Conservation (phyloP, 2,888 invertebrate genomes). For the Herminia tarsipennalis region DNA sequence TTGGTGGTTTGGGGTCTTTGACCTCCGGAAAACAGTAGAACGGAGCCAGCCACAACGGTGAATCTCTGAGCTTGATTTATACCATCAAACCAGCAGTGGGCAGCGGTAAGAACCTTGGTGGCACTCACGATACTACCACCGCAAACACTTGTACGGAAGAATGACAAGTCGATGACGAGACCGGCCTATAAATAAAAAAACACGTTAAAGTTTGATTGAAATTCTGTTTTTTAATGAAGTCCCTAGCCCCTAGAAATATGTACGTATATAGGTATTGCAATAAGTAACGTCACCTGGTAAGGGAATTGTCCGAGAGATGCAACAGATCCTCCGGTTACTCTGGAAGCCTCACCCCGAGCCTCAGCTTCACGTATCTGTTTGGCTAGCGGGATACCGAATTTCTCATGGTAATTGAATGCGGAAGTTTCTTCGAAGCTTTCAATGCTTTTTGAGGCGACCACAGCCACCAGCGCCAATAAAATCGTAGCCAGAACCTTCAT, state of each 20-base stretch:
- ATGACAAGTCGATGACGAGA: not conserved
- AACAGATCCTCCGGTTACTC: not conserved
- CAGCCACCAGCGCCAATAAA: not conserved
- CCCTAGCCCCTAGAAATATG: too few species aligned
- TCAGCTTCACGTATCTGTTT: not conserved
- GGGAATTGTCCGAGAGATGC: not conserved
- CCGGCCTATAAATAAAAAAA: not conserved
- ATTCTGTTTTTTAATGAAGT: too few species aligned
- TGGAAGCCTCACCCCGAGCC: not conserved
- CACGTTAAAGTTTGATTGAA: too few species aligned
- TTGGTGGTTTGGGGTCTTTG: not conserved
- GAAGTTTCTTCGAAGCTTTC: not conserved
- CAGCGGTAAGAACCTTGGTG: conserved; percentile 1
- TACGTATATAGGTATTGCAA: too few species aligned
- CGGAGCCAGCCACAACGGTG: conserved; percentile 2
- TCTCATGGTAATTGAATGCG: too few species aligned
- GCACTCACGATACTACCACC: not conserved
- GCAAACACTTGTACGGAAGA: too few species aligned
- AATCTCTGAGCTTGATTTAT: not conserved
- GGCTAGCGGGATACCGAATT: too few species aligned
- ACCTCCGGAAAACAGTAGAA: conserved; percentile 3
- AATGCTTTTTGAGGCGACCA: not conserved
- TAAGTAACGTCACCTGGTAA: too few species aligned
- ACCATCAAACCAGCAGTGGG: conserved; percentile 12
- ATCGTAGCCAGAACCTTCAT: too few species aligned